Conservation (phyloP, 1,140 invertebrate species). For the Sinonovacula constricta region DNA sequence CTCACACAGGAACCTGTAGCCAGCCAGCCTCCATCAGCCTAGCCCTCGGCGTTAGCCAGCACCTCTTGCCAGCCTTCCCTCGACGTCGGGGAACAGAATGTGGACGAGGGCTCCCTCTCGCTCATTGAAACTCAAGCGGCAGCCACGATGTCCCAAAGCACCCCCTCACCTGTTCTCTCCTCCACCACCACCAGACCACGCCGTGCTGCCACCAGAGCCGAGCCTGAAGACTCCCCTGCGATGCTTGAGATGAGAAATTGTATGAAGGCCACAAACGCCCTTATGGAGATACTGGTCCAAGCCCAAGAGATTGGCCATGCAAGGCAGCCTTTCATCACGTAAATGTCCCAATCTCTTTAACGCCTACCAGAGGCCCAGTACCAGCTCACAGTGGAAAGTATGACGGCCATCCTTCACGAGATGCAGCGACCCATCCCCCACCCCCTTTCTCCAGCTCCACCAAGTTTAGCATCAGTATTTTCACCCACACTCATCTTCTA, state of each 20-base stretch:
- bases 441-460: conserved; percentile 26
- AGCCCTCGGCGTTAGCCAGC: conserved; percentile 18
- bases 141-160: too few species aligned
- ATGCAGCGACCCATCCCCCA: conserved; percentile 28
- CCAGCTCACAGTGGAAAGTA: too few species aligned
- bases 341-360: conserved; percentile 37
- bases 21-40: conserved; percentile 27
- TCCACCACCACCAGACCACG: conserved; percentile 40
- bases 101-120: conserved; percentile 33
- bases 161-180: conserved; percentile 11
- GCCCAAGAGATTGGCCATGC: conserved; percentile 39
- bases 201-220: conserved; percentile 33
- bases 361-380: conserved; percentile 33
- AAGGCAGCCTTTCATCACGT: conserved; percentile 32
- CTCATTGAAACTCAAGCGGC: too few species aligned
- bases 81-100: conserved; percentile 32
- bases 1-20: conserved; percentile 33
- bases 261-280: conserved; percentile 37
- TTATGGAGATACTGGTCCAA: conserved; percentile 35
- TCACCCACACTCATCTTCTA: conserved; percentile 30
- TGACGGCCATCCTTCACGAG: too few species aligned
- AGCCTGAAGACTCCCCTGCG: too few species aligned
- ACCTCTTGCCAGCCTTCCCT: conserved; percentile 19
- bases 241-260: conserved; percentile 38
- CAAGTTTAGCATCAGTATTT: too few species aligned